Evolutionary conservation across 2,113 vertebrate species (phyloP), one percentile per base, ranked within the genome.

Genomic region (Prietella phreatophila): DNA sequence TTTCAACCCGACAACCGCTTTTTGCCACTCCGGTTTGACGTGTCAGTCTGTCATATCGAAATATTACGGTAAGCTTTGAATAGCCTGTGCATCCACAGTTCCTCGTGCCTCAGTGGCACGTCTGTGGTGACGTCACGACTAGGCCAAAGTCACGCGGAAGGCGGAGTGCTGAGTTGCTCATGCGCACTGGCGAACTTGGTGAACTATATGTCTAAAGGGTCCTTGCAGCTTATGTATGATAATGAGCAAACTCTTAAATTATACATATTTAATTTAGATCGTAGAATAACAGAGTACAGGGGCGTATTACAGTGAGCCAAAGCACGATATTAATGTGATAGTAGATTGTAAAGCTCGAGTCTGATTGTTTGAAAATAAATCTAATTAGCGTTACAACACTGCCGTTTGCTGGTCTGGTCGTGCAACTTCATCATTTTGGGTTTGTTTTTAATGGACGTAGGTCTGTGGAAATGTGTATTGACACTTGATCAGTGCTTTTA

Each of bases 31-130:
- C 15, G 39, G 56, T 10, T 22, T 61, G 22, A 39, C 11, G 27
- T 39, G 3, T 10, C 4, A 25, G 2, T 2, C 80, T 6, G 20
- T 39, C 0, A 6, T 27, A 61, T 82, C n/a, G 5, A 61, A 39
- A 42, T 4, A 82, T 82, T 82, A 82, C 80, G 56, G 80, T 82
- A 82, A 42, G 33, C 27, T 60, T 36, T 61, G 19, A 39, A 60
- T 56, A n/a, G 47, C 69, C n/a, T 27, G 19, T 7, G 88, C 93
- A 94, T 93, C 92, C 93, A 90, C 89, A 78, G 17, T 79, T 93
- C 93, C 94, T 94, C 94, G 95, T 95, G 95, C 89, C 14, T 14
- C 84, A n/a, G 89, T 63, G 75, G 61, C 67, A 84, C 63, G 60
- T 55, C 9, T 0, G 0, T 0, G 47, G 2, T 94, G 94, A 95